Percentiles rank a stretch among this genome's conserved stretches.
phyloP scores from a whole-genome alignment of 2,888 invertebrate genomes.

The Dolomedes plantarius region DNA sequence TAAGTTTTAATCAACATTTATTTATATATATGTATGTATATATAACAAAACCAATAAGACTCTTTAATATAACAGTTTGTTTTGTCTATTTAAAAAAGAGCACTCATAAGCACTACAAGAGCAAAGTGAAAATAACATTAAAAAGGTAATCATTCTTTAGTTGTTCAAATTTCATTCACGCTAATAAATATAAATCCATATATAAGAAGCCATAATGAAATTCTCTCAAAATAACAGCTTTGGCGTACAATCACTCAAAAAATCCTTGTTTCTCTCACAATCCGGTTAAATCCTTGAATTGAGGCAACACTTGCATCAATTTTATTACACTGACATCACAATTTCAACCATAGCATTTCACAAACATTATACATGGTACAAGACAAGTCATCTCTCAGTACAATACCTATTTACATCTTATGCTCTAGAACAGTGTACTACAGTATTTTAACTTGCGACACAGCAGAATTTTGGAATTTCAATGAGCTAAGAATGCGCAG shows the following conservation, averaged over 20 bases:
- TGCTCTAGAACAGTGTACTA: too few relatives aligned
- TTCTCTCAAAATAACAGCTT: conserved; percentile 33
- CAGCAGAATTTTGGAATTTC: background rate
- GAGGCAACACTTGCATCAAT: background rate
- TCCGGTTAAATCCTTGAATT: background rate
- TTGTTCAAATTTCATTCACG: conserved; percentile 42
- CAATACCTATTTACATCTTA: background rate
- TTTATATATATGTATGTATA: conserved; percentile 13
- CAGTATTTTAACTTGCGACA: background rate
- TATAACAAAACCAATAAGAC: conserved; percentile 16
- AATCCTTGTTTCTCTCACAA: background rate
- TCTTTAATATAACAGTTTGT: conserved; percentile 7
- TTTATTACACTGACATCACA: background rate
- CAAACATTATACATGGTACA: background rate
- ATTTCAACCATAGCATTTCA: background rate
- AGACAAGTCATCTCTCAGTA: too few relatives aligned
- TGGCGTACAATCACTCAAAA: background rate
- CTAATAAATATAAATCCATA: conserved; percentile 62
- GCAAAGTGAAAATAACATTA: conserved; percentile 24
- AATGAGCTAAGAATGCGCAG: background rate
- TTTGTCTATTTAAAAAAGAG: conserved; percentile 8
- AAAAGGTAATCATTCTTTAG: conserved; percentile 9
- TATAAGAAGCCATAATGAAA: conserved; percentile 38
- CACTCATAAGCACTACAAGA: conserved; percentile 31
- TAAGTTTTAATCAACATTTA: conserved; percentile 6